Conservation (phyloP, 2,797 vertebrate species). For the Siniperca obscura region DNA sequence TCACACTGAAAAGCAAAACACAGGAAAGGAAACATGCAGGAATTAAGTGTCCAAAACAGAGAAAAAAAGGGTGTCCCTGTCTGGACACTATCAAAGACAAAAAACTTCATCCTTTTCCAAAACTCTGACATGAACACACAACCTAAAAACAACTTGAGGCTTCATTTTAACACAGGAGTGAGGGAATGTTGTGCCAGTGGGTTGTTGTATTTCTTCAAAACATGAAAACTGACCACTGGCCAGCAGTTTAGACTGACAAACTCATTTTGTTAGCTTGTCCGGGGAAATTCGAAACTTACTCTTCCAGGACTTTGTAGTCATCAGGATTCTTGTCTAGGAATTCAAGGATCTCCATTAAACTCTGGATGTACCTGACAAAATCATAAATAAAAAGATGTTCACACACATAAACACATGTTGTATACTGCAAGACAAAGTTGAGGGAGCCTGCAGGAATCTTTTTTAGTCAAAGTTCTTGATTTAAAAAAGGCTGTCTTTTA, state of each 20-base stretch:
- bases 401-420: neutral
- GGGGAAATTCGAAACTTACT: constrained; percentile 85
- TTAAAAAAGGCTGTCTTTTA: neutral
- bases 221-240: neutral
- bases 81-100: neutral
- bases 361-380: constrained; percentile 92
- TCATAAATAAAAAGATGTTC: neutral
- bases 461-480: neutral
- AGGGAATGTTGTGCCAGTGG: neutral
- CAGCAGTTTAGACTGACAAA: neutral
- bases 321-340: constrained; percentile 92
- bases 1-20: neutral
- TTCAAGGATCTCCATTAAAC: constrained; percentile 94
- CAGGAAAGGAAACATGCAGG: neutral
- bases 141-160: neutral
- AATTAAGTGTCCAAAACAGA: neutral
- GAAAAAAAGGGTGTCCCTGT: neutral
- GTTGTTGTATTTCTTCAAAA: neutral
- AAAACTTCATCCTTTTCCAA: neutral
- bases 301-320: constrained; percentile 87
- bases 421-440: neutral
- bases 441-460: neutral
- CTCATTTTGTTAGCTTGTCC: neutral
- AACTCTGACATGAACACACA: neutral
- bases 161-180: neutral